phyloP scores from a whole-genome alignment of 2,797 vertebrate species.

The Eleutherodactylus coqui region DNA sequence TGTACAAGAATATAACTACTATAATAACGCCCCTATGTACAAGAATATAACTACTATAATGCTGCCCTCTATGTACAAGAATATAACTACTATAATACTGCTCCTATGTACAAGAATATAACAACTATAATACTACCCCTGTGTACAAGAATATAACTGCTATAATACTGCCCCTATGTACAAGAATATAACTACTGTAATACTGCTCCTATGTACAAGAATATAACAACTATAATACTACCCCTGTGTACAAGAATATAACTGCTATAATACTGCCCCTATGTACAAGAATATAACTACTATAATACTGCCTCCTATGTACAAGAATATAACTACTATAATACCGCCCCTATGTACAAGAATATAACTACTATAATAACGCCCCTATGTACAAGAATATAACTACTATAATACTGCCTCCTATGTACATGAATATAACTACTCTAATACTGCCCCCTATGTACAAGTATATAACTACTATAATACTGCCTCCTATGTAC shows the following conservation, averaged over 20 bases:
- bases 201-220: background rate
- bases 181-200: constrained; percentile 7
- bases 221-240: background rate
- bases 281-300: constrained; percentile 1
- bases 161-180: too few relatives aligned
- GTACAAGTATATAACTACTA: constrained; percentile 1
- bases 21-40: background rate
- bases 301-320: background rate
- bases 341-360: constrained; percentile 2
- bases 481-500: background rate
- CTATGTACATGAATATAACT: background rate
- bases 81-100: too few relatives aligned
- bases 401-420: constrained; percentile 1
- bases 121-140: too few relatives aligned
- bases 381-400: background rate
- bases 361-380: constrained; percentile 12
- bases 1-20: background rate
- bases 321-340: constrained; percentile 22
- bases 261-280: background rate
- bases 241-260: constrained; percentile 13
- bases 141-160: too few relatives aligned
- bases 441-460: background rate
- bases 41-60: constrained; percentile 7
- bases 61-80: too few relatives aligned
- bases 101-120: too few relatives aligned